A percentile compares a stretch with the other conserved stretches of the same genome.
phyloP scores from a whole-genome alignment of 2,888 invertebrate genomes.

The Yponomeuta malinellus region DNA sequence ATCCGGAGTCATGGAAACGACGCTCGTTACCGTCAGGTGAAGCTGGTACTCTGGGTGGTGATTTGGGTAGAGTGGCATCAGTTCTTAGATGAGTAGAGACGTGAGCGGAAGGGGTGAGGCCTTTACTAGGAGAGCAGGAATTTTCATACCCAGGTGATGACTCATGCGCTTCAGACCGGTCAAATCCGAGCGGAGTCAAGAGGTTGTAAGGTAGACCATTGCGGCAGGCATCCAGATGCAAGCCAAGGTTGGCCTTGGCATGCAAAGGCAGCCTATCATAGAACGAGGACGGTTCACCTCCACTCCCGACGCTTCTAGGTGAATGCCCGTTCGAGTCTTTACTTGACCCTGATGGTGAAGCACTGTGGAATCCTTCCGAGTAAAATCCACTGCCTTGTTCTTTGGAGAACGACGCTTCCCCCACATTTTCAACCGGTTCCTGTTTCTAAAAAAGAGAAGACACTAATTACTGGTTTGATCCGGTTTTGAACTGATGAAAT shows the following conservation, averaged over 20 bases:
- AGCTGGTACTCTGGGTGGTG: constrained; percentile 54
- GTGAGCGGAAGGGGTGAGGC: constrained; percentile 46
- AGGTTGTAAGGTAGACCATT: constrained; percentile 74
- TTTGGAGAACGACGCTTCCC: constrained; percentile 61
- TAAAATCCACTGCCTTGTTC: constrained; percentile 78
- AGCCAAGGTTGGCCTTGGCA: constrained; percentile 62
- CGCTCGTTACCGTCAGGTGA: constrained; percentile 49
- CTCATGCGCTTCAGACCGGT: constrained; percentile 51
- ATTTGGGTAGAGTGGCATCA: constrained; percentile 65
- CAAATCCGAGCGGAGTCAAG: constrained; percentile 78
- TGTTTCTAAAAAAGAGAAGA: constrained; percentile 69
- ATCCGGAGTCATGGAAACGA: constrained; percentile 67
- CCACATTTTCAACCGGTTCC: constrained; percentile 63
- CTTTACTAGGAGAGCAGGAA: constrained; percentile 48
- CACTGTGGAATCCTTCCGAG: constrained; percentile 77
- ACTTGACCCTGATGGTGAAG: constrained; percentile 76
- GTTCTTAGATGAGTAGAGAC: constrained; percentile 54
- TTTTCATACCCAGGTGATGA: constrained; percentile 50
- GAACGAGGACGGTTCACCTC: constrained; percentile 55
- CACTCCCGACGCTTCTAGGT: constrained; percentile 62
- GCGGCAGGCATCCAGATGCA: constrained; percentile 58
- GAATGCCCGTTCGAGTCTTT: constrained; percentile 70
- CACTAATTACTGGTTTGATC: neutral
- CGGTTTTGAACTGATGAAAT: neutral
- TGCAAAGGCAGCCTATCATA: constrained; percentile 59